Conservation (phyloP, 2,888 invertebrate genomes). For the Anarsia innoxiella region DNA sequence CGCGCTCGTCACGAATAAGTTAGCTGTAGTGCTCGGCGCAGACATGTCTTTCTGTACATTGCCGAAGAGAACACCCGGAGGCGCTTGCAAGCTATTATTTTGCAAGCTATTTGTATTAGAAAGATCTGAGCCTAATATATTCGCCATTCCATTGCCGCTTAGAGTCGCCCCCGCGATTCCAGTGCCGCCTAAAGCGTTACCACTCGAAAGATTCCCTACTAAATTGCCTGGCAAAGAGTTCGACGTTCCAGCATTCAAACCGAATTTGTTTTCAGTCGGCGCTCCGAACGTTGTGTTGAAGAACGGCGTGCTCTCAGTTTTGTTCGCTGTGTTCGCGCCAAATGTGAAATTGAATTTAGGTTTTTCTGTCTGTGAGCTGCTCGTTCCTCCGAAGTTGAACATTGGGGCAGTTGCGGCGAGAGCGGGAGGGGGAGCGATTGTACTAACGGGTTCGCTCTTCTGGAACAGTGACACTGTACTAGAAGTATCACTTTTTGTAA, state of each 20-base stretch:
- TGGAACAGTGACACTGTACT: constrained; percentile 27
- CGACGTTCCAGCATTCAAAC: constrained; percentile 14
- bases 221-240: too few relatives aligned
- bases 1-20: constrained; percentile 34
- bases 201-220: constrained; percentile 15
- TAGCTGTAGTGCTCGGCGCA: constrained; percentile 26
- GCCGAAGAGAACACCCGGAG: constrained; percentile 31
- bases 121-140: constrained; percentile 13
- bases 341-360: constrained; percentile 50
- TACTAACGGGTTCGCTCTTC: constrained; percentile 21
- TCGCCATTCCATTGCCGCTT: constrained; percentile 19
- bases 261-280: constrained; percentile 22
- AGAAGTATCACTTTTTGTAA: constrained; percentile 25
- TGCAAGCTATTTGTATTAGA: too few relatives aligned
- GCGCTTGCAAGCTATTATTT: constrained; percentile 16
- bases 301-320: constrained; percentile 24
- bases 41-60: constrained; percentile 36
- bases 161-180: too few relatives aligned
- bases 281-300: constrained; percentile 30
- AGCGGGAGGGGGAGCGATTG: constrained; percentile 14
- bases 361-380: constrained; percentile 31
- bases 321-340: too few relatives aligned
- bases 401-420: constrained; percentile 24
- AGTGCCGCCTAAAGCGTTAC: constrained; percentile 19
- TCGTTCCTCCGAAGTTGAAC: constrained; percentile 41